phyloP scores from a whole-genome alignment of 2,888 invertebrate species.

The Mantis religiosa region DNA sequence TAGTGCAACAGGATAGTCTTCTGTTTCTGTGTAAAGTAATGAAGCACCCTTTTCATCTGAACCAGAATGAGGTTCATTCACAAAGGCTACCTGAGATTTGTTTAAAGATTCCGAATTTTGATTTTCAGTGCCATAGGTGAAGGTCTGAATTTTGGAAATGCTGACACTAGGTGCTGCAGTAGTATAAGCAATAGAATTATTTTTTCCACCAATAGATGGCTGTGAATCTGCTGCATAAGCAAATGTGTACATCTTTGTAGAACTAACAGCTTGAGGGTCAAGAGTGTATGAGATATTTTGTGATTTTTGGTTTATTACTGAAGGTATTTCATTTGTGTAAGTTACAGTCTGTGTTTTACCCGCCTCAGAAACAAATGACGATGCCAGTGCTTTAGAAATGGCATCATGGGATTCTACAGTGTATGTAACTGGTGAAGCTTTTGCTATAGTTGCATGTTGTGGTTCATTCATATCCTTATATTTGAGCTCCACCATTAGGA shows the following conservation, averaged over 20 bases:
- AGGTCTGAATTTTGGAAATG: slow-evolving; percentile 6
- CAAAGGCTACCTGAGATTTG: slow-evolving; percentile 11
- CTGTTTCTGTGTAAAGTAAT: slow-evolving; percentile 2
- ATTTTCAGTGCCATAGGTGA: neutral
- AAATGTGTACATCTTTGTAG: slow-evolving; percentile 4
- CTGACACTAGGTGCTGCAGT: neutral
- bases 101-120: neutral
- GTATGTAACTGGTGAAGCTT: slow-evolving; percentile 20
- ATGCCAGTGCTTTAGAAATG: neutral
- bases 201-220: neutral
- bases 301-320: neutral
- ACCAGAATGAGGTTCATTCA: neutral
- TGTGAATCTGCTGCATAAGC: slow-evolving; percentile 15
- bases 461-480: slow-evolving; percentile 30
- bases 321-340: slow-evolving; percentile 29
- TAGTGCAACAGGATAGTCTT: neutral
- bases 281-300: slow-evolving; percentile 15
- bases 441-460: slow-evolving; percentile 18
- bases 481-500: slow-evolving; percentile 38
- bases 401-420: slow-evolving; percentile 12
- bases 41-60: slow-evolving; percentile 5
- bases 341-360: slow-evolving; percentile 27
- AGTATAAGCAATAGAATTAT: neutral
- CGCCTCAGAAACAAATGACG: slow-evolving; percentile 20
- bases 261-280: slow-evolving; percentile 3